Evolutionary conservation across 2,888 invertebrate species (phyloP).

Genomic region (Lobophora halterata): DNA sequence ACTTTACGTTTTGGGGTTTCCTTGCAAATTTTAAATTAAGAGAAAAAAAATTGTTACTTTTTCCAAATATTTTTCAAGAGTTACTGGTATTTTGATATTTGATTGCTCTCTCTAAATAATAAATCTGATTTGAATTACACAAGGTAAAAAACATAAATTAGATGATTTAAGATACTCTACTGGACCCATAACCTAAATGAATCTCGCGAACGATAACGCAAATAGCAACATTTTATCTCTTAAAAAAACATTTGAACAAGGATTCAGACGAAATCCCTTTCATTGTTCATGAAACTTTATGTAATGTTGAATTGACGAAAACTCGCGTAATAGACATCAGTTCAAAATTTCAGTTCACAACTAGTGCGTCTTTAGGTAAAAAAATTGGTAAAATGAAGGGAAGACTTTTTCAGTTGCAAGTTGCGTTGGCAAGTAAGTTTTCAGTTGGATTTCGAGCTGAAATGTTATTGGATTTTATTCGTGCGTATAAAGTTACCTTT

Average conservation of each 20-base stretch:
- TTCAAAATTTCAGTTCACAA: constrained; percentile 4
- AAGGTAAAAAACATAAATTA: too few species aligned
- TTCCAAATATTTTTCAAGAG: too few species aligned
- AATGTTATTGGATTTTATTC: too few species aligned
- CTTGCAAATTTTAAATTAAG: too few species aligned
- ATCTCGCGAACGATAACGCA: constrained; percentile 10
- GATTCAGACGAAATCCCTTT: constrained; percentile 16
- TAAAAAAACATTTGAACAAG: constrained; percentile 21
- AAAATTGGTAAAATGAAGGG: constrained; percentile 28
- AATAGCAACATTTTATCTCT: constrained; percentile 17
- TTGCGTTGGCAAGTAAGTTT: constrained; percentile 34
- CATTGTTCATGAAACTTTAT: constrained; percentile 18
- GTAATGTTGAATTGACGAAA: constrained; percentile 24
- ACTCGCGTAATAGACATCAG: constrained; percentile 7
- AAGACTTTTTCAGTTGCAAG: constrained; percentile 32
- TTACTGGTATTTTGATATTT: too few species aligned
- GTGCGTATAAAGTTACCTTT: too few species aligned
- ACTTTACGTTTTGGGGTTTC: too few species aligned
- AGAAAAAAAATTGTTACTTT: too few species aligned
- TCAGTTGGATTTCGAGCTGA: not conserved
- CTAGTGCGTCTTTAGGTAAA: not conserved
- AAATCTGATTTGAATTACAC: too few species aligned
- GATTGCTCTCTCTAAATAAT: too few species aligned
- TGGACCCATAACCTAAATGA: not conserved
- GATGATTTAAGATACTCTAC: not conserved